These are phyloP conservation scores for Sepioteuthis lessoniana DNA, from an alignment of 2,888 invertebrate genomes.

Conservation along the genomic window DNA sequence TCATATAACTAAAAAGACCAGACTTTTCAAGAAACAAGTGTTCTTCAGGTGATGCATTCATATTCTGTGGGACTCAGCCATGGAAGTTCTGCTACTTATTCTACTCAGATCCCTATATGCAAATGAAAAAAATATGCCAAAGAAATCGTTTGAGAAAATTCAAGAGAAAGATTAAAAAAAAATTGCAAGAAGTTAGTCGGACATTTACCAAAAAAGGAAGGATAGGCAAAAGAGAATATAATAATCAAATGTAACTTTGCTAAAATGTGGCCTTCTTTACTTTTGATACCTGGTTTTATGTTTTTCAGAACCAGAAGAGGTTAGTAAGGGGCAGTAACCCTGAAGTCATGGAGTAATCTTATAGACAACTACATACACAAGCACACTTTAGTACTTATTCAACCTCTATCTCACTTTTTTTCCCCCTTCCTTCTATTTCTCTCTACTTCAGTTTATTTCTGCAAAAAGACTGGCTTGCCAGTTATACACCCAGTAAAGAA, in stretches of 20 bases:
- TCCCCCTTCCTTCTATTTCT: neutral
- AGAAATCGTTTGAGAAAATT: neutral
- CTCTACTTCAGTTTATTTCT: neutral
- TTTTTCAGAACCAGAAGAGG: slow-evolving; percentile 16
- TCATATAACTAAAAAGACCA: neutral
- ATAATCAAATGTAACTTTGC: neutral
- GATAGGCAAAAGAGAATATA: neutral
- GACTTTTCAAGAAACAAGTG: neutral
- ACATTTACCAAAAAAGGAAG: neutral
- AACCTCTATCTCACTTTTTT: neutral
- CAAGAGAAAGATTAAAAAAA: neutral
- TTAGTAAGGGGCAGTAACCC: slow-evolving; percentile 2
- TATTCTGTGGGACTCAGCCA: neutral
- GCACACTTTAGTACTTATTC: neutral
- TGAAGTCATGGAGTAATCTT: neutral
- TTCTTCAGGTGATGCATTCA: too few species aligned
- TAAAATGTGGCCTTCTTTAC: neutral
- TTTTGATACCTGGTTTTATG: neutral
- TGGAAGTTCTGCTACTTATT: neutral
- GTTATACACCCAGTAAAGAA: neutral
- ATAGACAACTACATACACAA: too few species aligned
- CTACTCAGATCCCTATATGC: neutral
- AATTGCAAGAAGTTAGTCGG: neutral
- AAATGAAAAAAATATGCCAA: neutral
- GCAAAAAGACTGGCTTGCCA: neutral